These are phyloP conservation scores for Zaprionus vittiger DNA, from an alignment of 1,140 invertebrate species.

Conservation along the genomic window DNA sequence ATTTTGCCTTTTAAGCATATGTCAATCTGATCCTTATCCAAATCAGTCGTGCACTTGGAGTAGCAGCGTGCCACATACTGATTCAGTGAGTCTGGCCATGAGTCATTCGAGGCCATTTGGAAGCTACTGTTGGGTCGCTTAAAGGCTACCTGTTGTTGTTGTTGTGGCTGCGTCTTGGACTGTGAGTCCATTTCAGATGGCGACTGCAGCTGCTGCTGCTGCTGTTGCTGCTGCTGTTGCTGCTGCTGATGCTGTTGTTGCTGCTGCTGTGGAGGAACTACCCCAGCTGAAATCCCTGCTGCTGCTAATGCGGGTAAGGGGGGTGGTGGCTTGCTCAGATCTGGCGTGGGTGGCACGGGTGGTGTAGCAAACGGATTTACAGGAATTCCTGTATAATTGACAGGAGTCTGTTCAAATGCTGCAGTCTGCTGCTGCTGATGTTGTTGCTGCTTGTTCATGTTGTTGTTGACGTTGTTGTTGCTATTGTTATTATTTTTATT, in stretches of 20 bases:
- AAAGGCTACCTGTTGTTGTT: conserved; percentile 32
- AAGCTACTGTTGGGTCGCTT: conserved; percentile 76
- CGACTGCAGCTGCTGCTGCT: conserved; percentile 16
- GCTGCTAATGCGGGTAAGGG: conserved; percentile 54
- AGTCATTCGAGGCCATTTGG: conserved; percentile 85
- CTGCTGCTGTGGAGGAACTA: conserved; percentile 9
- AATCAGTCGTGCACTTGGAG: conserved; percentile 92
- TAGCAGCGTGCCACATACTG: conserved; percentile 96
- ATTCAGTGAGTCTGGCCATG: conserved; percentile 91
- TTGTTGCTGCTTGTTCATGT: conserved; percentile 47
- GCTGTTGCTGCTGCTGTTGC: not conserved
- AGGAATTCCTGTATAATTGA: conserved; percentile 13
- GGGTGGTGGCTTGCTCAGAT: conserved; percentile 71
- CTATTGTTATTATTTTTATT: conserved; percentile 86
- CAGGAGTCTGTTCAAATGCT: conserved; percentile 26
- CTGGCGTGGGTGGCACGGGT: conserved; percentile 57
- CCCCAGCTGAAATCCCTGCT: conserved; percentile 13
- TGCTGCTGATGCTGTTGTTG: conserved; percentile 1
- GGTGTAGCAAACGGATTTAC: conserved; percentile 39
- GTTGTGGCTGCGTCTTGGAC: conserved; percentile 12
- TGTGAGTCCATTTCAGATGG: conserved; percentile 20
- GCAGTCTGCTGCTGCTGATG: conserved; percentile 53
- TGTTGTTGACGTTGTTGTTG: conserved; percentile 76
- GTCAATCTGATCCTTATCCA: conserved; percentile 97
- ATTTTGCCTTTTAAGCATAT: conserved; percentile 97